Evolutionary conservation across 2,888 invertebrate genomes (phyloP), one percentile per base, ranked within the genome.

Genomic region (Pinctada fucata): DNA sequence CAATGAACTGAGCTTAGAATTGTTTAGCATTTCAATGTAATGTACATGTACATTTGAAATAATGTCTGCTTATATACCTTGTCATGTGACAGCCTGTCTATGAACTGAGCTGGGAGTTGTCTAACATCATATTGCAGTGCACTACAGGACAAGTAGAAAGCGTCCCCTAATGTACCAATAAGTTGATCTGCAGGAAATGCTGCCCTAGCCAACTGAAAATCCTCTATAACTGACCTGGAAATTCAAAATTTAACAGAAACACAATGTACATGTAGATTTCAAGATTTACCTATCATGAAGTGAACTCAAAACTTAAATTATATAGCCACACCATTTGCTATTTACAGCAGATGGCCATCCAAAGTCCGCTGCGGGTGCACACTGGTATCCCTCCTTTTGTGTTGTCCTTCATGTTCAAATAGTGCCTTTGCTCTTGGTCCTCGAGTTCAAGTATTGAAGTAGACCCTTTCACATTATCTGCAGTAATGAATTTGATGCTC

Each of bases 61-160:
- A 31, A 31, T 31, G 31, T 31, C 31, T 31, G 31, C 31, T 31
- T 1, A 31, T 31, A 31, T 31, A 31, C 84, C 67, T 79, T 70
- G 47, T 63, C 75, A 51, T 72, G 72, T 52, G 80, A 72, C 45
- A 88, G 79, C 47, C 88, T 80, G 66, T 83, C 82, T 6, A 85
- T 66, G 8, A 88, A 70, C 70, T 88, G 88, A 8, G 84, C 76
- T 2, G 85, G 80, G 10, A 87, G 79, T 45, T 83, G 82, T 48
- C 78, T 69, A 2, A 82, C 82, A 74, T 88, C 83, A 75, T 82
- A 79, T 6, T 77, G 72, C 49, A 89, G 79, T 3, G 87, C 88
- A 79, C 85, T 81, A 79, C 88, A 85, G 1, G 88, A 87, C 48
- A 90, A 78, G 73, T 87, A 87, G n/a, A 90, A 79, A 2, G 85